Evolutionary conservation across 1,140 invertebrate species (phyloP).

Genomic region (Scaptodrosophila lebanonensis): DNA sequence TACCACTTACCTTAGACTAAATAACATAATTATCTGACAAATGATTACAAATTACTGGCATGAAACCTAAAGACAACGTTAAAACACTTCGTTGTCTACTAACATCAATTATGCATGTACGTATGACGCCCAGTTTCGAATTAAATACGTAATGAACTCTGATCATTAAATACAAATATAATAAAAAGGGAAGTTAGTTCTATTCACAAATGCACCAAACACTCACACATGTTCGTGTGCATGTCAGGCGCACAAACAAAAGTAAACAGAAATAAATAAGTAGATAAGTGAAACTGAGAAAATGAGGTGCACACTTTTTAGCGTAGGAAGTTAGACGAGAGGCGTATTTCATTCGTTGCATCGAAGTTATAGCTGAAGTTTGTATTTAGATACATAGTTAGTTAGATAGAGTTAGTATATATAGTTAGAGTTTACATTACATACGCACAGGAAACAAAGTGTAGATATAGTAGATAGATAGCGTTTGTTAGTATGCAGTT

Average conservation of each 20-base stretch:
- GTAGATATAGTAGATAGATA: constrained; percentile 44
- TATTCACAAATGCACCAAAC: neutral
- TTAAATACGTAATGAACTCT: constrained; percentile 29
- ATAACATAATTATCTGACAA: constrained; percentile 11
- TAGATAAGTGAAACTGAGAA: constrained; percentile 21
- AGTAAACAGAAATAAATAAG: constrained; percentile 2
- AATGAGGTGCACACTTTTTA: constrained; percentile 34
- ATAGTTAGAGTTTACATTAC: constrained; percentile 27
- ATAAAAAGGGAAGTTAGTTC: constrained; percentile 4
- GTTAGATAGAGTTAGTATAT: constrained; percentile 11
- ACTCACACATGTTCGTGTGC: neutral
- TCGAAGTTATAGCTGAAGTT: constrained; percentile 42
- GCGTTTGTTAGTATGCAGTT: constrained; percentile 20
- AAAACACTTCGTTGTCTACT: constrained; percentile 29
- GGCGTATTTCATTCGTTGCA: constrained; percentile 44
- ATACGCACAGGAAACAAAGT: constrained; percentile 58
- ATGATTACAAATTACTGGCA: constrained; percentile 5
- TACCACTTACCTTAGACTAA: constrained; percentile 64
- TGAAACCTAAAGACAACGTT: constrained; percentile 39
- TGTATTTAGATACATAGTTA: constrained; percentile 23
- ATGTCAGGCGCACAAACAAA: neutral
- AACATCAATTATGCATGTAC: constrained; percentile 34
- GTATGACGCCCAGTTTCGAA: constrained; percentile 39
- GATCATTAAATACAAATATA: constrained; percentile 7
- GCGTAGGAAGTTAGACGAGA: constrained; percentile 10